Conservation (phyloP, 2,113 vertebrate species). For the Tupaia tana region DNA sequence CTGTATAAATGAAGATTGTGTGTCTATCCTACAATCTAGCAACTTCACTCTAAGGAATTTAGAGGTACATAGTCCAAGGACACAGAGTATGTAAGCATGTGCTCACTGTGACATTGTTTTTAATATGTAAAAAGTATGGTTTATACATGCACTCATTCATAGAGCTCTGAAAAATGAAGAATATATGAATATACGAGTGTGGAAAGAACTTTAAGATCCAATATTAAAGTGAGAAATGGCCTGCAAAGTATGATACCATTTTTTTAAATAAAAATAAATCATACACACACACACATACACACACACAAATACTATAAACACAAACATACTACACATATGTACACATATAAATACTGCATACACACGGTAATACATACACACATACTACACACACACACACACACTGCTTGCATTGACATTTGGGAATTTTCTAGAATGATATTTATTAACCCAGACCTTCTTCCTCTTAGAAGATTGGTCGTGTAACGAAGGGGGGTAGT, state of each 20-base stretch:
- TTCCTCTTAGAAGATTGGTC: not conserved
- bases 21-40: not conserved
- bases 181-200: fast-evolving
- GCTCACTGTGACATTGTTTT: fast-evolving
- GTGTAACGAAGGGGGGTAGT: fast-evolving
- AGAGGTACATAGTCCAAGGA: not conserved
- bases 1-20: not conserved
- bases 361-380: too few species aligned
- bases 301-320: too few species aligned
- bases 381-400: too few species aligned
- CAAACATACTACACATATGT: too few species aligned
- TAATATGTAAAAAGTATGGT: not conserved
- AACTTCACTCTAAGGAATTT: not conserved
- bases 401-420: not conserved
- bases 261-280: not conserved
- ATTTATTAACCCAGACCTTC: not conserved
- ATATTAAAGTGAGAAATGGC: not conserved
- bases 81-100: fast-evolving
- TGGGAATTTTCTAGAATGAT: not conserved
- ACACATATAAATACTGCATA: too few species aligned
- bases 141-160: fast-evolving
- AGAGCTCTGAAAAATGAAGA: not conserved
- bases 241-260: too few species aligned
- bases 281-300: too few species aligned
- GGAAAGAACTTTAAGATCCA: not conserved